Evolutionary conservation across 92 coral and sea anemone genomes (phyloP), one percentile per base, ranked within the genome.

Genomic region (Parazoanthus swiftii): DNA sequence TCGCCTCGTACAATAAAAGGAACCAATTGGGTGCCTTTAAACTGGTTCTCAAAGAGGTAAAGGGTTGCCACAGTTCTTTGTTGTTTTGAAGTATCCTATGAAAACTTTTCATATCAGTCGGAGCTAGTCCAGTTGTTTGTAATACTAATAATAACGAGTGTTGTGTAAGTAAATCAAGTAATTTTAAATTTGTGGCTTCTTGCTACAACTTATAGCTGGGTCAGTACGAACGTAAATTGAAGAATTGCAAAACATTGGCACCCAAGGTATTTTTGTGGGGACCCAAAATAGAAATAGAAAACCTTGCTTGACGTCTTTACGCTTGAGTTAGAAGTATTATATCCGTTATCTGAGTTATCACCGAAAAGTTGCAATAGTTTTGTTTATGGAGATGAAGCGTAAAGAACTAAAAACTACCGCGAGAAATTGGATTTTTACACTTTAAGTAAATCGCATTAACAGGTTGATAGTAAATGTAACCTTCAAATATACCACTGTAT

Each of bases 21-120:
- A 95, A 92, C 88, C 99, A 97, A 86, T 93, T 94, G 11, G 99
- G 99, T 33, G 99, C 99, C 14, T 97, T 97, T 88, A 93, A 97
- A 51, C 90, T 97, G 35, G 72, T 91, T 50, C 86, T 93, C 82
- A 95, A 90, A 86, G 99, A 97, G 98, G 99, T 97, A 38, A 81
- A 88, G 68, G n/a, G 14, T 26, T 21, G 44, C 59, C 43, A 16
- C 78, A 84, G 25, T 1, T 63, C 43, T 81, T 25, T 79, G 83
- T 79, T 79, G 85, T 85, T 38, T 86, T 81, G 66, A 26, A 48
- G 46, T 35, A 58, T 35, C 10, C 70, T 80, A 33, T 26, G 6
- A 51, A 44, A 43, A 48, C 48, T 82, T 43, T 25, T 18, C 44
- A 82, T 29, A 29, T 29, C 33, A 29, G 33, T 29, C 33, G 20